A percentile compares a stretch with the other conserved stretches of the same genome.
These are phyloP conservation scores for Clistopyga incitator DNA, from an alignment of 2,888 invertebrate species.

Conservation along the genomic window DNA sequence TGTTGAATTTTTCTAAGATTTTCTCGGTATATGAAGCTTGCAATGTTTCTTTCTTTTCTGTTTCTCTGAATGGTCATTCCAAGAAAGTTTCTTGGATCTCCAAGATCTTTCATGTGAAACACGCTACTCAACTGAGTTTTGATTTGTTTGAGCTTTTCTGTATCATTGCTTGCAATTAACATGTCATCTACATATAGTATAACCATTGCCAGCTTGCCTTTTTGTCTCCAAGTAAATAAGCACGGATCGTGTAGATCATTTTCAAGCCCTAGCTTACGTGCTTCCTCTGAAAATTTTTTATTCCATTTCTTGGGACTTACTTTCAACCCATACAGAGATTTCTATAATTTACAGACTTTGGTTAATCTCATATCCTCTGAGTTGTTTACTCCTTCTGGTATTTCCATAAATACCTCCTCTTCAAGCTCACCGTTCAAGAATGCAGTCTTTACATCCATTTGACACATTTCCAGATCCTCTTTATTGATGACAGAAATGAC, in stretches of 20 bases:
- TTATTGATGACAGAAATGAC: conserved; percentile 58
- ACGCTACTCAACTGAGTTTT: conserved; percentile 50
- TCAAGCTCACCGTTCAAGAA: neutral
- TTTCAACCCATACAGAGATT: conserved; percentile 57
- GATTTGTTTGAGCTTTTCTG: conserved; percentile 56
- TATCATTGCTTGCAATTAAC: conserved; percentile 63
- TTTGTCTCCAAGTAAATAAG: conserved; percentile 68
- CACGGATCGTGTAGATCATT: conserved; percentile 62
- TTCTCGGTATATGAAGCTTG: conserved; percentile 24
- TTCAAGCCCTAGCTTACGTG: conserved; percentile 59
- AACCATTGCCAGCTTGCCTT: conserved; percentile 60
- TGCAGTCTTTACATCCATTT: conserved; percentile 60
- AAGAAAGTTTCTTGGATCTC: conserved; percentile 61
- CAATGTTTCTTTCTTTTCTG: conserved; percentile 16
- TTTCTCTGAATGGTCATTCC: conserved; percentile 53
- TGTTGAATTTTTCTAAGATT: conserved; percentile 32
- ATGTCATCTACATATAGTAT: conserved; percentile 68
- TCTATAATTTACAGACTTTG: conserved; percentile 55
- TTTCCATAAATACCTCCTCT: conserved; percentile 61
- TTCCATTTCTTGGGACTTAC: conserved; percentile 66
- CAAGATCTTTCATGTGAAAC: conserved; percentile 68
- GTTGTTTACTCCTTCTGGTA: conserved; percentile 50
- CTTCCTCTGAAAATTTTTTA: conserved; percentile 63
- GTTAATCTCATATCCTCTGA: too few relatives aligned
- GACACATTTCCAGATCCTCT: conserved; percentile 37